Percentiles rank a stretch among this genome's conserved stretches.
phyloP scores from a whole-genome alignment of 1,140 invertebrate genomes.

The Himalopsyche phryganea region DNA sequence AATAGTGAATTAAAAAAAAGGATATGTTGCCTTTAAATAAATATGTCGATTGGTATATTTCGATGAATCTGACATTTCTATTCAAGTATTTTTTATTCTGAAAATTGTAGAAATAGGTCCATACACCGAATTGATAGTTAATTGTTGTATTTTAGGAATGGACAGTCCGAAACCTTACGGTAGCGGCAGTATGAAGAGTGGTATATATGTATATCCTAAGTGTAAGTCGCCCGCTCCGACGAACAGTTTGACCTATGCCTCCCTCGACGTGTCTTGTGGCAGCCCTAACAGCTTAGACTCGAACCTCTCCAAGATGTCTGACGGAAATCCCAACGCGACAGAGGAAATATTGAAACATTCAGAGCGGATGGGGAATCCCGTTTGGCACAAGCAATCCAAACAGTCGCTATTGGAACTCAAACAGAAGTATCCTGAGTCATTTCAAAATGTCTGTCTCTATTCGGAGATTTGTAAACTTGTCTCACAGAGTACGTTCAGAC shows the following conservation, averaged over 20 bases:
- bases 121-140: too few relatives aligned
- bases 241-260: constrained; percentile 20
- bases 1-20: too few relatives aligned
- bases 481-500: constrained; percentile 74
- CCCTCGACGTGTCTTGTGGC: constrained; percentile 30
- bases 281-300: constrained; percentile 37
- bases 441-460: constrained; percentile 88
- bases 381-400: constrained; percentile 63
- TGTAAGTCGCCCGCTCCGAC: constrained; percentile 24
- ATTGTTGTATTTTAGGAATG: constrained; percentile 25
- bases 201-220: constrained; percentile 2
- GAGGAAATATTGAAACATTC: constrained; percentile 61
- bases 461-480: constrained; percentile 84
- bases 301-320: constrained; percentile 32
- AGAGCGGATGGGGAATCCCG: constrained; percentile 66
- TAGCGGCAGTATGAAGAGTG: constrained; percentile 19
- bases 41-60: too few relatives aligned
- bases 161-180: constrained; percentile 29
- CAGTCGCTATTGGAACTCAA: constrained; percentile 74
- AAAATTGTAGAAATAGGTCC: too few relatives aligned
- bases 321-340: constrained; percentile 37
- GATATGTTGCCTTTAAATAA: too few relatives aligned
- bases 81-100: too few relatives aligned
- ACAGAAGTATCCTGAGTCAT: constrained; percentile 77
- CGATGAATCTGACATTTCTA: too few relatives aligned